Evolutionary conservation across 2,888 invertebrate species (phyloP).

Genomic region (Pogonocherus hispidulus): DNA sequence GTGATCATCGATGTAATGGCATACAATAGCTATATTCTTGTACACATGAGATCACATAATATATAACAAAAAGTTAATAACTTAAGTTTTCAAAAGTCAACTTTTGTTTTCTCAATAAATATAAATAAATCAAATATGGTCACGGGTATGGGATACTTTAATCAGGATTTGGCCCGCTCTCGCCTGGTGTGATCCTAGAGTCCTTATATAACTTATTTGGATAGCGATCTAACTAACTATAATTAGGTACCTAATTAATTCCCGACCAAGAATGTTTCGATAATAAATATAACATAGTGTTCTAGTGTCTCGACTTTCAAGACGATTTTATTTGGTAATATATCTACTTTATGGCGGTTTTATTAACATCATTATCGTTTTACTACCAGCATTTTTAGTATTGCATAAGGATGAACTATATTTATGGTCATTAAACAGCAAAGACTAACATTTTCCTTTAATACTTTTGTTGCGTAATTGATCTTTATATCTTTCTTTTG

Average conservation of each 20-base stretch:
- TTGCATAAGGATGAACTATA: constrained; percentile 7
- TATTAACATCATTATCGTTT: constrained; percentile 39
- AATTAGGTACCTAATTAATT: not conserved
- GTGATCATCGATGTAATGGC: too few species aligned
- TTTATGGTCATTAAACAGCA: not conserved
- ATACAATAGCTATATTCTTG: too few species aligned
- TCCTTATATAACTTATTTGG: too few species aligned
- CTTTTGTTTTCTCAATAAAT: too few species aligned
- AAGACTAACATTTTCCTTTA: not conserved
- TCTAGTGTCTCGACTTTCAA: not conserved
- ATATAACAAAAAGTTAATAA: too few species aligned
- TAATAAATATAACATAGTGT: not conserved
- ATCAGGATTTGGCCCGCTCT: too few species aligned
- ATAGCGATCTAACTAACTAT: too few species aligned
- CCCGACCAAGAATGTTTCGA: not conserved
- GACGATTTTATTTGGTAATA: constrained; percentile 27
- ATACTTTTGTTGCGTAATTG: not conserved
- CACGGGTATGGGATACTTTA: too few species aligned
- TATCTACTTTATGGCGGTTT: constrained; percentile 33
- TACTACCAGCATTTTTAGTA: constrained; percentile 30
- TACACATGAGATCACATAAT: too few species aligned
- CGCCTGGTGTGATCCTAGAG: too few species aligned
- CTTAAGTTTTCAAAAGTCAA: too few species aligned
- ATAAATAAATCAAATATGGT: too few species aligned
- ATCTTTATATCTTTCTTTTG: not conserved